Evolutionary conservation across 2,888 invertebrate genomes (phyloP), one percentile per base, ranked within the genome.

Genomic region (Noctuana brunneofusca): DNA sequence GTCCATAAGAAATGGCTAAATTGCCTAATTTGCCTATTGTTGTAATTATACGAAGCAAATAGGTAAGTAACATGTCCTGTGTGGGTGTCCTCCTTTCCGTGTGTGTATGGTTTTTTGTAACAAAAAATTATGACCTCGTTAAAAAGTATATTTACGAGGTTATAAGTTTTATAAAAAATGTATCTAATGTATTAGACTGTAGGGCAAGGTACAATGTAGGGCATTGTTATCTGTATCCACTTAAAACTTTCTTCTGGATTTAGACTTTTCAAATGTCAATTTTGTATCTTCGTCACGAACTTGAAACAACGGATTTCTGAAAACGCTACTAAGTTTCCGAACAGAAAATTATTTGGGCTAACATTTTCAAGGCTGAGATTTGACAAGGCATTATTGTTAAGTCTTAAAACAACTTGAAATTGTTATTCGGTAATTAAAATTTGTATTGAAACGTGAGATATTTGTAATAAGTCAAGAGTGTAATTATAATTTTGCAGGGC

Each of bases 161-260:
- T n/a, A n/a, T n/a, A n/a, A n/a, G n/a, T n/a, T n/a, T n/a, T n/a
- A n/a, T n/a, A n/a, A n/a, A n/a, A n/a, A n/a, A n/a, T n/a, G n/a
- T n/a, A n/a, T n/a, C n/a, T n/a, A n/a, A n/a, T n/a, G n/a, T n/a
- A n/a, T n/a, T n/a, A n/a, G n/a, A n/a, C n/a, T n/a, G n/a, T n/a
- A n/a, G n/a, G n/a, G n/a, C n/a, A n/a, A n/a, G n/a, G n/a, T n/a
- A n/a, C n/a, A n/a, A n/a, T n/a, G n/a, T n/a, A n/a, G n/a, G n/a
- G n/a, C n/a, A n/a, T n/a, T n/a, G n/a, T 35, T 35, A 35, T n/a
- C 35, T 35, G 35, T 35, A 35, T n/a, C 35, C 35, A n/a, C n/a
- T 35, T 35, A 35, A 35, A 35, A 35, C n/a, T 35, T 35, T 35
- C n/a, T n/a, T 35, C n/a, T 35, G n/a, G 35, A 35, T 35, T 8